Evolutionary conservation across 2,888 invertebrate genomes (phyloP), one percentile per base, ranked within the genome.

Genomic region (Patella pellucida): DNA sequence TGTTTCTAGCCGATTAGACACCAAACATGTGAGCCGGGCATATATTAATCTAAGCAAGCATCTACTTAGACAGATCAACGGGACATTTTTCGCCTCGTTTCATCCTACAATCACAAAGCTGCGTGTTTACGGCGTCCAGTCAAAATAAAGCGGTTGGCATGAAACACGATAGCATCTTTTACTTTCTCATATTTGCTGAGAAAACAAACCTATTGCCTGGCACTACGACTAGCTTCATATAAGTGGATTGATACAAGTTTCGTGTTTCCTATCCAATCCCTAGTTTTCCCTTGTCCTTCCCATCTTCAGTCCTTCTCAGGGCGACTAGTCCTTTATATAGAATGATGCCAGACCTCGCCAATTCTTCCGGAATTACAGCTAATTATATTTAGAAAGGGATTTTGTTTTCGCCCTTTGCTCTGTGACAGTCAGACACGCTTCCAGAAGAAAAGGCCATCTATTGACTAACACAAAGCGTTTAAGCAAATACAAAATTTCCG

Each of bases 41-140:
- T 62, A 62, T 19, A 62, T 62, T 62, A 62, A 62, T 23, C 62
- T 62, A 62, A 23, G 19, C 62, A 62, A 62, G 23, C 62, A 62
- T 62, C 62, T 62, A 62, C 62, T 62, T 62, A 62, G 62, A 62
- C 62, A 62, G 23, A 62, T 23, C 62, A 19, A 62, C 62, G 19
- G 62, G 62, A 23, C 62, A 62, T 62, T 62, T 62, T 62, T 62
- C 62, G 62, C 62, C 62, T 62, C 62, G 62, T 62, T 62, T 62
- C 62, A 62, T 62, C 23, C 62, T 23, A 23, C 19, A 62, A 62
- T 62, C 62, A 62, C 62, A 62, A 62, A 62, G 62, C 62, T 62
- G 62, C 62, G 19, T 62, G 62, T 62, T 62, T 62, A 62, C 62
- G 62, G 19, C 62, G 62, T 62, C 62, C 62, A 62, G 62, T 62